A percentile compares a stretch with the other conserved stretches of the same genome.
Conservation (phyloP, 2,888 invertebrate genomes). For the Tipula helvola region DNA sequence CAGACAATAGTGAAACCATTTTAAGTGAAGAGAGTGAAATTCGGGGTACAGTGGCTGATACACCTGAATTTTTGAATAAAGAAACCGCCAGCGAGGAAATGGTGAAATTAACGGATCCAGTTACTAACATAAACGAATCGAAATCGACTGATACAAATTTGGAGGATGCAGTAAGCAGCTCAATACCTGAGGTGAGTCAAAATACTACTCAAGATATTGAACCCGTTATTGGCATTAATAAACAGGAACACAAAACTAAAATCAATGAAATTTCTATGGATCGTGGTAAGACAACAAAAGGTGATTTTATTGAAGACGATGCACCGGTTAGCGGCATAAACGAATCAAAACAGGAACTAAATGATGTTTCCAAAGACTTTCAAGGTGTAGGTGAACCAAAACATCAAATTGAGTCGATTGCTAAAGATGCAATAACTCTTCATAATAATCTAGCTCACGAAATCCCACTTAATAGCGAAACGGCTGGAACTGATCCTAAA, state of each 20-base stretch:
- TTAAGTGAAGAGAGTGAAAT: not conserved
- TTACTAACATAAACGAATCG: not conserved
- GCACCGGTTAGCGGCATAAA: too few species aligned
- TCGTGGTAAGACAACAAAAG: not conserved
- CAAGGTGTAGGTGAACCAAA: not conserved
- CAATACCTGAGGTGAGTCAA: not conserved
- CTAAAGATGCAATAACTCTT: too few species aligned
- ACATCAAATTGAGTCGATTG: not conserved
- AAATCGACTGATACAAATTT: not conserved
- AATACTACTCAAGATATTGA: not conserved
- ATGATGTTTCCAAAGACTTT: not conserved
- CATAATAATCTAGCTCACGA: too few species aligned
- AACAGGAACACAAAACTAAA: not conserved
- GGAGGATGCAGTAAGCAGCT: not conserved
- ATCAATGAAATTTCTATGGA: not conserved
- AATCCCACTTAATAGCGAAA: too few species aligned
- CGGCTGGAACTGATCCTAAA: too few species aligned
- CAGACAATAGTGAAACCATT: conserved; percentile 15
- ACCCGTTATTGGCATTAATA: not conserved
- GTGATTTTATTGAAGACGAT: too few species aligned
- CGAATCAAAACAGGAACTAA: not conserved
- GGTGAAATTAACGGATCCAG: not conserved
- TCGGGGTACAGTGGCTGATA: not conserved
- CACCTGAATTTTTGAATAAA: not conserved
- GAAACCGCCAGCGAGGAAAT: not conserved